phyloP scores from a whole-genome alignment of 2,113 vertebrate species.

The Casuarius casuarius region DNA sequence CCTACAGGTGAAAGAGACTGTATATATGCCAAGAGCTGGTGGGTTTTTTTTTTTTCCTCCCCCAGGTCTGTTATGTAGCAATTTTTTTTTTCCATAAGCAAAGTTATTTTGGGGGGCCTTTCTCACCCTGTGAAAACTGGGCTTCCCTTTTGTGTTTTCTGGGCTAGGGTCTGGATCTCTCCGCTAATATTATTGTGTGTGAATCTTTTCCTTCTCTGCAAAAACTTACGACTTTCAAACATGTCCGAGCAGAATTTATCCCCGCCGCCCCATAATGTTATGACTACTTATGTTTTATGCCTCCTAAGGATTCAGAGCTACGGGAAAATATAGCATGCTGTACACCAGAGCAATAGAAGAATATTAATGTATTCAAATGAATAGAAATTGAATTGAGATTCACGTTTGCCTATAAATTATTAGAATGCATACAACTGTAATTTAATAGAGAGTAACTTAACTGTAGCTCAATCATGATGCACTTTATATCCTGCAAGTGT shows the following conservation, averaged over 20 bases:
- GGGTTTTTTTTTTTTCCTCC: neutral
- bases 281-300: neutral
- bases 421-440: conserved; percentile 55
- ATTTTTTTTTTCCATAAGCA: too few relatives aligned
- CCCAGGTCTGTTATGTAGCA: too few relatives aligned
- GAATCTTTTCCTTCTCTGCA: neutral
- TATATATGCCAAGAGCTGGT: too few relatives aligned
- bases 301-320: neutral
- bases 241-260: neutral
- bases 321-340: neutral
- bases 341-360: neutral
- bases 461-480: conserved; percentile 11
- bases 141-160: neutral
- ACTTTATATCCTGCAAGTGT: conserved; percentile 17
- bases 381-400: conserved; percentile 20
- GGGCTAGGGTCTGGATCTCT: neutral
- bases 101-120: too few relatives aligned
- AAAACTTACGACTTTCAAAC: conserved; percentile 10
- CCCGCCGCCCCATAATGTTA: neutral
- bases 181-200: neutral
- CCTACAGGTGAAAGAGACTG: too few relatives aligned
- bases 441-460: conserved; percentile 65
- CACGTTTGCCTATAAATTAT: conserved; percentile 45
- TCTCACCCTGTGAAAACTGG: neutral
- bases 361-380: conserved; percentile 15